phyloP scores from a whole-genome alignment of 2,888 invertebrate genomes.

The Melipona bicolor region DNA sequence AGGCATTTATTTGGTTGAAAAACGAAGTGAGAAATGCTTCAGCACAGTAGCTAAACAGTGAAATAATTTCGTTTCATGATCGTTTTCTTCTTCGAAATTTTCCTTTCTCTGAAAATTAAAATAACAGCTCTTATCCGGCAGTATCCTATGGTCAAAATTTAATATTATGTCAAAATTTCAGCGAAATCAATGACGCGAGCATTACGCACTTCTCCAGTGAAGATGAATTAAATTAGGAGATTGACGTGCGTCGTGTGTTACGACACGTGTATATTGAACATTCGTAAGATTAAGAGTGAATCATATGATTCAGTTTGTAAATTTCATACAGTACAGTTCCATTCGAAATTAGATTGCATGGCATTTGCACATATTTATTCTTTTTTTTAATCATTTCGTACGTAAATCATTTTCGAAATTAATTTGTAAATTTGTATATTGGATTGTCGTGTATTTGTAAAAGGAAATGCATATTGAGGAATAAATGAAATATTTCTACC shows the following conservation, averaged over 20 bases:
- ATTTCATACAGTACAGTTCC: neutral
- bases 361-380: neutral
- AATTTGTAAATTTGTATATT: too few species aligned
- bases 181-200: neutral
- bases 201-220: neutral
- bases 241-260: slow-evolving; percentile 21
- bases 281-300: neutral
- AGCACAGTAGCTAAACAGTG: neutral
- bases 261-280: neutral
- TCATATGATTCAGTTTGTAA: neutral
- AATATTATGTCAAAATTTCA: slow-evolving; percentile 12
- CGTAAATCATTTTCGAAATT: too few species aligned
- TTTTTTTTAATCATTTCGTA: neutral
- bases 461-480: too few species aligned
- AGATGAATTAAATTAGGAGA: slow-evolving; percentile 24
- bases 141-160: neutral
- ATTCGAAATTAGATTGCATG: neutral
- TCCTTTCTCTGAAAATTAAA: neutral
- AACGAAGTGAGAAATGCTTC: neutral
- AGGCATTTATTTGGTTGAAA: neutral
- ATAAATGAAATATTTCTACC: too few species aligned
- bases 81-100: neutral
- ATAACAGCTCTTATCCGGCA: neutral
- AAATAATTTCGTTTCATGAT: too few species aligned
- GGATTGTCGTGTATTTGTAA: too few species aligned